Base-by-base conservation (phyloP, 2,113 vertebrate species). In the Elachura formosa region DNA sequence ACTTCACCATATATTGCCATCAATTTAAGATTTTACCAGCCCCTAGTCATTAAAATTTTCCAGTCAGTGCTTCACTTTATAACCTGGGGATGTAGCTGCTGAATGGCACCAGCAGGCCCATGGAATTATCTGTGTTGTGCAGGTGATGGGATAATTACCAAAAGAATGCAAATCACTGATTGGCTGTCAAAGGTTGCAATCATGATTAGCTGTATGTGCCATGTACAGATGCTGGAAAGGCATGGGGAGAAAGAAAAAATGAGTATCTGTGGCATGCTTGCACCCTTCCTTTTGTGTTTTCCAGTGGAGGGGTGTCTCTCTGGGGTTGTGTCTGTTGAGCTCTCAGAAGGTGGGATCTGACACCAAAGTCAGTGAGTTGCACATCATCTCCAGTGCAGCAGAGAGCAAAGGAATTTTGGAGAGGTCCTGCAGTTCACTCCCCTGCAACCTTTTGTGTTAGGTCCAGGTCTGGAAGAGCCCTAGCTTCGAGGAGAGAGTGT, bases 31-130 rank as follows among this genome's bases (percentile, higher is more conserved):
- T 86, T 93, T 93, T 90, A 79, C 84, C 73, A 71, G 58, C 49
- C 63, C 74, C 51, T n/a, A 38, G 74, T 95, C 94, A 95, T 96
- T 95, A 96, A 90, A 93, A 88, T 93, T 94, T 97, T 96, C 91
- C 78, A 79, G 84, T 93, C 73, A 77, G 78, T 67, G 58, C 58
- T 94, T 94, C 79, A 59, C 43, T 90, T 87, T 88, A 68, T 96
- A 94, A 95, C 85, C 83, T 56, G 77, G 72, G 88, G 87, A 79
- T 0, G 8, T 63, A 40, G 81, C 72, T 79, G 67, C 83, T 89
- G 67, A 59, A 52, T 0, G 2, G 33, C 5, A 8, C 62, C 24
- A 26, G 78, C 77, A 78, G 83, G 58, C 34, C 90, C 87, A n/a
- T 2, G 4, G 85, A 62, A 93, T 93, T 95, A 93, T 89, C 93